phyloP scores from a whole-genome alignment of 2,113 vertebrate genomes.

The Damaliscus lunatus region DNA sequence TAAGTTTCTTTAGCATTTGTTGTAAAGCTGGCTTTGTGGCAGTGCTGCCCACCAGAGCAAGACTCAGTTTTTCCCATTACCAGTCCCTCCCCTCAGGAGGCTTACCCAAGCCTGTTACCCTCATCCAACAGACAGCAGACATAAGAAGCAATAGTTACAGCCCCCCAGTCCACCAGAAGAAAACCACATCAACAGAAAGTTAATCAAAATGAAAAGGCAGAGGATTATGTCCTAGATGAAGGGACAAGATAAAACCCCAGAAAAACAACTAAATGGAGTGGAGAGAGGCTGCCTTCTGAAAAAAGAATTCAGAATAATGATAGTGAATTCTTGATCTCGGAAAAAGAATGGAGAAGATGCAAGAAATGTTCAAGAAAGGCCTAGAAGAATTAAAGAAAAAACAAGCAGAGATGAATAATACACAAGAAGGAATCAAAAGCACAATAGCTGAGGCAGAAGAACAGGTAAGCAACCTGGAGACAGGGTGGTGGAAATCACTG shows the following conservation, averaged over 20 bases:
- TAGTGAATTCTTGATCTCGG: neutral
- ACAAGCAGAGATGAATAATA: neutral
- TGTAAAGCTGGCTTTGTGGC: neutral
- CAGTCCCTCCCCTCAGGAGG: neutral
- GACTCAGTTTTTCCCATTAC: neutral
- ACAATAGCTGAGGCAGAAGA: neutral
- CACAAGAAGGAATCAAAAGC: neutral
- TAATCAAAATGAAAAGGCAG: neutral
- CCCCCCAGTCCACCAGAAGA: neutral
- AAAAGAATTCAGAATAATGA: neutral
- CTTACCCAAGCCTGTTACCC: neutral
- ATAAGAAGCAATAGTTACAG: neutral
- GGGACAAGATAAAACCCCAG: neutral
- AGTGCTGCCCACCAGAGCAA: neutral
- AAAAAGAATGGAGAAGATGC: neutral
- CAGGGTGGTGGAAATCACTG: neutral
- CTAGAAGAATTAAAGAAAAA: neutral
- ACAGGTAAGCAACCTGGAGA: neutral
- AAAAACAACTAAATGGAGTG: neutral
- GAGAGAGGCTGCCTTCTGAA: neutral
- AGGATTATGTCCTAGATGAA: neutral
- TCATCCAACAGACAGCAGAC: neutral
- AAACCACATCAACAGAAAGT: neutral
- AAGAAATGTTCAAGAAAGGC: neutral
- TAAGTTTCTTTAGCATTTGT: neutral